Percentiles rank a stretch among this genome's conserved stretches.
These are phyloP conservation scores for Phrynocephalus guinanensis DNA, from an alignment of 2,797 vertebrate species.

Conservation along the genomic window DNA sequence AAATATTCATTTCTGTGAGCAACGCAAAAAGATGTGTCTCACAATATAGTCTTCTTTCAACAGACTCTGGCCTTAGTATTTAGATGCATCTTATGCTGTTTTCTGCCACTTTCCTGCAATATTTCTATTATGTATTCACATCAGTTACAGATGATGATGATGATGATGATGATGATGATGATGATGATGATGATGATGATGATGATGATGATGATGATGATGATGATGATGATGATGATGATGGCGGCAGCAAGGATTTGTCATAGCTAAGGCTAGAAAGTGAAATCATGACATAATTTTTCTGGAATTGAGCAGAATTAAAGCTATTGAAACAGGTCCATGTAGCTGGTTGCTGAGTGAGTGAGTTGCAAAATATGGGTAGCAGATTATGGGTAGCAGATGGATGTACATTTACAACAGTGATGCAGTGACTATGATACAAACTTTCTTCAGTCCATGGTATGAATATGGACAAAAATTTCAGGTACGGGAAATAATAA, in stretches of 20 bases:
- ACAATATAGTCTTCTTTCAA: neutral
- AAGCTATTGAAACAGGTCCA: no score
- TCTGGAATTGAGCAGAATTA: neutral
- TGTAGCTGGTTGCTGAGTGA: neutral
- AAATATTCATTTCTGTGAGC: neutral
- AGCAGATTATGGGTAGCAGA: neutral
- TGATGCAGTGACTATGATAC: neutral
- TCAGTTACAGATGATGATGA: no score
- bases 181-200: no score
- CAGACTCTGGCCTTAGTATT: neutral
- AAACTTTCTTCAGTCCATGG: neutral
- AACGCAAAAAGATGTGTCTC: constrained; percentile 13
- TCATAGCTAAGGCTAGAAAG: neutral
- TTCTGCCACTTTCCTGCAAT: neutral
- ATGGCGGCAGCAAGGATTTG: neutral
- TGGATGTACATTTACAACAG: neutral
- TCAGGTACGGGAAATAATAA: neutral
- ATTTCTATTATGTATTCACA: neutral
- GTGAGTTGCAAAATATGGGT: neutral
- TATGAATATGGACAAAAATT: neutral
- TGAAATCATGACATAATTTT: neutral
- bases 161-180: no score
- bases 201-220: no score
- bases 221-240: no score
- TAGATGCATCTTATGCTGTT: neutral